Percentiles rank a stretch among this genome's conserved stretches.
Evolutionary conservation across 2,888 invertebrate species (phyloP).

Genomic region (Drosophila testacea): DNA sequence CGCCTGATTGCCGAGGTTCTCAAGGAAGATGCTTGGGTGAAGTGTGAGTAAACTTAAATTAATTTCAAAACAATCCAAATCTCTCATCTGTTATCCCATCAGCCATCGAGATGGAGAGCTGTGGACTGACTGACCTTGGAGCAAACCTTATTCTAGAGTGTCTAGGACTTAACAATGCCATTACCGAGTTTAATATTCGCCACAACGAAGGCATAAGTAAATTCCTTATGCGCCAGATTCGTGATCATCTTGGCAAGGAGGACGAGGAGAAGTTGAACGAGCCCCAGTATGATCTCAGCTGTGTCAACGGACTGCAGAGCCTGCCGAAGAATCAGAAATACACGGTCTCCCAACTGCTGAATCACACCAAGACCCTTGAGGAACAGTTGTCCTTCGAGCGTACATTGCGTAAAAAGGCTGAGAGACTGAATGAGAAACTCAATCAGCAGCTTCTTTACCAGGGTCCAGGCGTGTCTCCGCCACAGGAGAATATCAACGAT

Average conservation of each 20-base stretch:
- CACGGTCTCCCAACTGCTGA: constrained; percentile 72
- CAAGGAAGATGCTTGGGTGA: constrained; percentile 92
- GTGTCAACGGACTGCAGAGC: constrained; percentile 61
- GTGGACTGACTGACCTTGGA: constrained; percentile 89
- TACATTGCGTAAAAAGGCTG: constrained; percentile 87
- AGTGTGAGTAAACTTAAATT: constrained; percentile 85
- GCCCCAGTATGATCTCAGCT: constrained; percentile 78
- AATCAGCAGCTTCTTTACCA: constrained; percentile 87
- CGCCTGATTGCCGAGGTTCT: constrained; percentile 88
- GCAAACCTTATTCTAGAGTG: constrained; percentile 87
- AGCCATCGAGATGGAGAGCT: constrained; percentile 91
- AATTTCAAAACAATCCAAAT: too few relatives aligned
- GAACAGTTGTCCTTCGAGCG: constrained; percentile 88
- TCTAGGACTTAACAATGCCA: constrained; percentile 88
- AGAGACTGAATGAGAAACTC: constrained; percentile 87
- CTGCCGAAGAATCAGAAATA: constrained; percentile 72
- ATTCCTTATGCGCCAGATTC: constrained; percentile 86
- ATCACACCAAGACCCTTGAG: constrained; percentile 85
- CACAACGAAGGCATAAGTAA: constrained; percentile 87
- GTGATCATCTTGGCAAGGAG: constrained; percentile 85
- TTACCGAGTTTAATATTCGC: constrained; percentile 90
- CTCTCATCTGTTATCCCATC: not conserved
- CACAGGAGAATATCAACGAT: constrained; percentile 35
- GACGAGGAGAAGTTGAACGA: constrained; percentile 72
- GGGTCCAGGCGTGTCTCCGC: constrained; percentile 42